Percentiles rank a stretch among this genome's conserved stretches.
Conservation (phyloP, 2,888 invertebrate genomes). For the Lithodes maja region DNA sequence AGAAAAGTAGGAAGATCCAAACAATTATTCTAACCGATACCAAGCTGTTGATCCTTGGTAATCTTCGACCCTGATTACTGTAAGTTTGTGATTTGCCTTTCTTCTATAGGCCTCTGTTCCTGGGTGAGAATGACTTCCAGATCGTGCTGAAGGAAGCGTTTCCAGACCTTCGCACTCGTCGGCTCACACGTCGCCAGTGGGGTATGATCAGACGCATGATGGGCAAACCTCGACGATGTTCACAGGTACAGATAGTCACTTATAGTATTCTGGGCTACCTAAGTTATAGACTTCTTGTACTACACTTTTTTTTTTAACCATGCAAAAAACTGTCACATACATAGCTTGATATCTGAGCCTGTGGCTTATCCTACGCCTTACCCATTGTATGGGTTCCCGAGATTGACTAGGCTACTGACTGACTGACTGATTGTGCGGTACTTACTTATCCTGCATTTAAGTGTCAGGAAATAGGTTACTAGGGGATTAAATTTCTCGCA, state of each 20-base stretch:
- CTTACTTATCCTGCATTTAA: no score
- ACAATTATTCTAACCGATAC: no score
- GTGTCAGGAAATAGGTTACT: no score
- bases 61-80: no score
- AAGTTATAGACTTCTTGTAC: neutral
- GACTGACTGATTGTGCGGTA: no score
- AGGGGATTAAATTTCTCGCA: no score
- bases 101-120: constrained; percentile 85
- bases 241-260: constrained; percentile 77
- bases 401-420: no score
- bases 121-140: constrained; percentile 97
- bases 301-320: neutral
- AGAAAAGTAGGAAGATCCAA: no score
- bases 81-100: no score
- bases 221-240: constrained; percentile 97
- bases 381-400: no score
- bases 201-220: constrained; percentile 94
- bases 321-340: neutral
- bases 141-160: constrained; percentile 95
- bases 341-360: neutral
- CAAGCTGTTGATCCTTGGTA: no score
- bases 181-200: constrained; percentile 94
- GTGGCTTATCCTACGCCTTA: neutral
- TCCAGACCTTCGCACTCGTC: constrained; percentile 90
- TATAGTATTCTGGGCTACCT: neutral